These are phyloP conservation scores for Diabrotica balteata DNA, from an alignment of 2,888 invertebrate genomes.

Conservation along the genomic window DNA sequence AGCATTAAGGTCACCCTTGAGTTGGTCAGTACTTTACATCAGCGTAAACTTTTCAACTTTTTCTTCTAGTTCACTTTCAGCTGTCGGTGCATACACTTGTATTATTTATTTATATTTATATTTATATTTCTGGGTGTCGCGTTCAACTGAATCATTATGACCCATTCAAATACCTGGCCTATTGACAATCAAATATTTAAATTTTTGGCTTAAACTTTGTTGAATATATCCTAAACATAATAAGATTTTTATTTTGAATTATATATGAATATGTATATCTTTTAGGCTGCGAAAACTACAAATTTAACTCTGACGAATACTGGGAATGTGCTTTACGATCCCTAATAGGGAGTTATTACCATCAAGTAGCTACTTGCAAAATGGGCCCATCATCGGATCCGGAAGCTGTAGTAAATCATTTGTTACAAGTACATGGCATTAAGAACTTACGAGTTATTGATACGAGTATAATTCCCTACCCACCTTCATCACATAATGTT, in stretches of 20 bases:
- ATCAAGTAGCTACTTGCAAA: conserved; percentile 64
- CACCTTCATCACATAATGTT: conserved; percentile 64
- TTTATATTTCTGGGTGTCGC: no score
- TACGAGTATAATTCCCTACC: conserved; percentile 66
- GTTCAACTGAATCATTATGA: no score
- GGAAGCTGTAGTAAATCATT: conserved; percentile 39
- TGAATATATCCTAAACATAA: not conserved
- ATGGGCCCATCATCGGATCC: conserved; percentile 64
- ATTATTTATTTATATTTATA: no score
- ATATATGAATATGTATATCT: not conserved
- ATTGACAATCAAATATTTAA: no score
- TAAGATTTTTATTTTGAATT: not conserved
- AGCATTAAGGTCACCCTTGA: no score
- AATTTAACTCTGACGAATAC: conserved; percentile 68
- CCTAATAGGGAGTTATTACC: conserved; percentile 66
- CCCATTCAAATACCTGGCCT: no score
- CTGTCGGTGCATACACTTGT: no score
- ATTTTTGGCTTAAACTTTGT: no score
- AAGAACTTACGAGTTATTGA: conserved; percentile 70
- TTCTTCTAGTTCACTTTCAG: no score
- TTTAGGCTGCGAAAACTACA: conserved; percentile 44
- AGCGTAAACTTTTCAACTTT: no score
- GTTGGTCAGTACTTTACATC: no score
- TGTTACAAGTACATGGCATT: conserved; percentile 64
- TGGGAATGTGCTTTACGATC: conserved; percentile 70